Evolutionary conservation across 2,797 vertebrate species (phyloP), one percentile per base, ranked within the genome.

Genomic region (Argentina silus): DNA sequence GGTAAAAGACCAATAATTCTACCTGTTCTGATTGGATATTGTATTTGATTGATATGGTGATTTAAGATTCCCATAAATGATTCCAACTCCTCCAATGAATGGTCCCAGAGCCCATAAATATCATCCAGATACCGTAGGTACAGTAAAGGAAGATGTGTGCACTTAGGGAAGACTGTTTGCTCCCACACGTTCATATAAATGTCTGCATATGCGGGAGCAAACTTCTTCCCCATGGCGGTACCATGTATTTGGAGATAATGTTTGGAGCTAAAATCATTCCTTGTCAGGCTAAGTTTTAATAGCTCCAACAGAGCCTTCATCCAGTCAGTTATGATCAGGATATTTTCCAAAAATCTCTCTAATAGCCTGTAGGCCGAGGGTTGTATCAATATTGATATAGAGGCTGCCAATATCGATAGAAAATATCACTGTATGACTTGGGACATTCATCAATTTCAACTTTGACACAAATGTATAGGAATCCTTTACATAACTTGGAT

Each of bases 111-210:
- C 6, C 65, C 73, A 68, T 68, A 76, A 3, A 73, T 79, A 11
- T 79, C 65, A 36, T 75, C 77, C 4, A 78, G 11, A 6, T 61
- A 75, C 8, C 69, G 36, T 1, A 15, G 17, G 3, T 78, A 81
- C 0, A 65, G 0, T 0, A 47, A 5, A 0, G 75, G 69, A 1
- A 36, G 4, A 0, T 7, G 3, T 0, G 6, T 6, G 1, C 64
- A 74, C 14, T 70, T 71, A 1, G 6, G 6, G 3, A 72, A 72
- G 0, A 55, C 56, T 0, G 70, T 55, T n/a, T 53, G 19, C 3
- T 82, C 77, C 74, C 77, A 76, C 0, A 47, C 17, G 0, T 69
- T 69, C 69, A 76, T 72, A 17, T 72, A 81, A 0, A 78, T 66
- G 10, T 78, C 75, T 0, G 72, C 79, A 51, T 75, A 81, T 0